Conservation (phyloP, 1,140 invertebrate species). For the Elysia chlorotica region DNA sequence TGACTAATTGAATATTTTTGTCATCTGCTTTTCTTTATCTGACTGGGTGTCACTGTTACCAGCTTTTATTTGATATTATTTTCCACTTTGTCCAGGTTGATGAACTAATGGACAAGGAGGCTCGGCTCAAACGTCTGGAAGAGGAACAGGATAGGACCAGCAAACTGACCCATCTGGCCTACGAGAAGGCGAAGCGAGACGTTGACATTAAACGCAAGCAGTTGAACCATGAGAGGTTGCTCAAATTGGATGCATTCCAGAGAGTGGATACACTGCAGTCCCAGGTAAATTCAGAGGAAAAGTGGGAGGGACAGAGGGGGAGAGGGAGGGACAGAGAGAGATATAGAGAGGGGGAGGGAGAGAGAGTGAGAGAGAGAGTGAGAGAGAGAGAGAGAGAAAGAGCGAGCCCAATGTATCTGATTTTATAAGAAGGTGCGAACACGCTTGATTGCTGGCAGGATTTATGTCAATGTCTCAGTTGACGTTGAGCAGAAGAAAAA, state of each 20-base stretch:
- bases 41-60: no score
- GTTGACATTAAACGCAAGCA: constrained; percentile 43
- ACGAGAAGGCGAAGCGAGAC: constrained; percentile 52
- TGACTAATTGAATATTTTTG: no score
- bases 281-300: constrained; percentile 29
- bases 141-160: constrained; percentile 48
- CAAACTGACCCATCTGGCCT: constrained; percentile 37
- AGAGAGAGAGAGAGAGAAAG: no score
- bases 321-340: not conserved
- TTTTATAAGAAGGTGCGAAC: no score
- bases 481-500: no score
- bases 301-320: not conserved
- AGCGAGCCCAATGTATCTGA: no score
- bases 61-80: no score
- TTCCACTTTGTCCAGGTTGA: constrained; percentile 40
- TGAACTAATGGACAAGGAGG: constrained; percentile 54
- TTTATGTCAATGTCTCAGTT: no score
- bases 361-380: not conserved
- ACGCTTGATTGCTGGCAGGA: no score
- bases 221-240: constrained; percentile 47
- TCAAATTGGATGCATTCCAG: constrained; percentile 58
- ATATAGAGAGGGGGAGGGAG: not conserved
- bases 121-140: constrained; percentile 36
- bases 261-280: constrained; percentile 56
- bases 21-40: no score